These are phyloP conservation scores for Oscheius onirici DNA, from an alignment of 2,888 invertebrate genomes.

Conservation along the genomic window DNA sequence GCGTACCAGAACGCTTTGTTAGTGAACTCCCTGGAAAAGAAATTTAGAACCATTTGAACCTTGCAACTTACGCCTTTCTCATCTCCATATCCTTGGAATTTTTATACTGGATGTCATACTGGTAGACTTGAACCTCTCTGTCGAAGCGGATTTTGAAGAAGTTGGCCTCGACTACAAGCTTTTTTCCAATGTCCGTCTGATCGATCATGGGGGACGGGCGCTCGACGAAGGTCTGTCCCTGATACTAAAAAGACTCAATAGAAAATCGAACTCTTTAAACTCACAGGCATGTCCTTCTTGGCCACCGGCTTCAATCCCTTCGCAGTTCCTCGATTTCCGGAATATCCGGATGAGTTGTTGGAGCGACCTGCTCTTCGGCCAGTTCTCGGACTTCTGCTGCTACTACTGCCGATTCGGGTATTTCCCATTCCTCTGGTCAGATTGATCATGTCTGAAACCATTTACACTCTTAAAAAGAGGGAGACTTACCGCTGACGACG, in stretches of 20 bases:
- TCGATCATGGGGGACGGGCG: conserved; percentile 4
- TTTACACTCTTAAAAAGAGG: too few relatives aligned
- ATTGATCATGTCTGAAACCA: too few relatives aligned
- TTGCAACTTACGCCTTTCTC: conserved; percentile 5
- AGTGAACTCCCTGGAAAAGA: conserved; percentile 13
- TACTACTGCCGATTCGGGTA: too few relatives aligned
- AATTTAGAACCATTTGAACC: background rate
- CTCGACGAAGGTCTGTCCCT: conserved; percentile 14
- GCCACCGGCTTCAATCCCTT: conserved; percentile 14
- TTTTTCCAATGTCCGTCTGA: background rate
- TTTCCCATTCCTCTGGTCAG: too few relatives aligned
- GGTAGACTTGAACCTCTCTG: background rate
- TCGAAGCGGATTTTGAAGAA: conserved; percentile 28
- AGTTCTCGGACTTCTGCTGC: too few relatives aligned
- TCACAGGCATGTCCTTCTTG: conserved; percentile 8
- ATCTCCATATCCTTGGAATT: background rate
- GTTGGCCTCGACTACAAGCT: conserved; percentile 32
- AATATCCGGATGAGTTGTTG: too few relatives aligned
- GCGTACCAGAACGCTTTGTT: conserved; percentile 21
- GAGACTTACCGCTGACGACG: too few relatives aligned
- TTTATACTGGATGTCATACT: conserved; percentile 30
- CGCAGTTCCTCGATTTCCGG: background rate
- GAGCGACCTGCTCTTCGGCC: too few relatives aligned
- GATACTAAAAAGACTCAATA: conserved; percentile 12
- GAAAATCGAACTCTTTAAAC: background rate